A percentile compares a stretch with the other conserved stretches of the same genome.
These are phyloP conservation scores for Archips xylosteana DNA, from an alignment of 2,888 invertebrate species.

Conservation along the genomic window DNA sequence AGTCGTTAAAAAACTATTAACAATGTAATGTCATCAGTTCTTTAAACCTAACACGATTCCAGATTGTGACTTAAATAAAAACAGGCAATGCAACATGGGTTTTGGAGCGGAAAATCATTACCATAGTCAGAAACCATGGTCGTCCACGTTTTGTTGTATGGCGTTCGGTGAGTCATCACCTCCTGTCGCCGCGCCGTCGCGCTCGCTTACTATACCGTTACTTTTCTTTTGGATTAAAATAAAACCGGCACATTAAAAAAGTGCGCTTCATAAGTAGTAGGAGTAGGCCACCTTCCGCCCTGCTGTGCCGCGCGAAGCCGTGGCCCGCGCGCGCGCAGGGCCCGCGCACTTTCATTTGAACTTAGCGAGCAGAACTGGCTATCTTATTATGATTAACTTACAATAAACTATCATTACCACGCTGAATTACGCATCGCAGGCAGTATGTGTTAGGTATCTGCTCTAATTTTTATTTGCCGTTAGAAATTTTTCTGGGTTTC, in stretches of 20 bases:
- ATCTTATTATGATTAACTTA: not conserved
- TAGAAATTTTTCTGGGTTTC: no score
- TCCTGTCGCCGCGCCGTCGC: conserved; percentile 44
- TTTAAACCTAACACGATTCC: not conserved
- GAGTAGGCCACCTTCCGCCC: conserved; percentile 32
- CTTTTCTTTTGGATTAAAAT: conserved; percentile 47
- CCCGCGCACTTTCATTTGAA: conserved; percentile 18
- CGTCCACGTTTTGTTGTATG: conserved; percentile 51
- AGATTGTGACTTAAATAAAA: conserved; percentile 30
- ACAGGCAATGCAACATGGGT: conserved; percentile 48
- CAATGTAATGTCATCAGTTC: not conserved
- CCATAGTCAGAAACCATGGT: conserved; percentile 62
- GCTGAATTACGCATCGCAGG: not conserved
- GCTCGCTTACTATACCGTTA: conserved; percentile 61
- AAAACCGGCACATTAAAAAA: conserved; percentile 39
- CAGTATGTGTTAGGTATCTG: not conserved
- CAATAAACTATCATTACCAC: no score
- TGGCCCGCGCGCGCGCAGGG: not conserved
- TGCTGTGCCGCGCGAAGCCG: not conserved
- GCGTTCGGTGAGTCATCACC: conserved; percentile 64
- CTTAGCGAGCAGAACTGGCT: not conserved
- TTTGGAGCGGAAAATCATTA: conserved; percentile 72
- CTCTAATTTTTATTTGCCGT: not conserved
- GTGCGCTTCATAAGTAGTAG: conserved; percentile 31
- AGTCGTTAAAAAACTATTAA: not conserved